These are phyloP conservation scores for Noctua fimbriata DNA, from an alignment of 2,888 invertebrate genomes.

Conservation along the genomic window DNA sequence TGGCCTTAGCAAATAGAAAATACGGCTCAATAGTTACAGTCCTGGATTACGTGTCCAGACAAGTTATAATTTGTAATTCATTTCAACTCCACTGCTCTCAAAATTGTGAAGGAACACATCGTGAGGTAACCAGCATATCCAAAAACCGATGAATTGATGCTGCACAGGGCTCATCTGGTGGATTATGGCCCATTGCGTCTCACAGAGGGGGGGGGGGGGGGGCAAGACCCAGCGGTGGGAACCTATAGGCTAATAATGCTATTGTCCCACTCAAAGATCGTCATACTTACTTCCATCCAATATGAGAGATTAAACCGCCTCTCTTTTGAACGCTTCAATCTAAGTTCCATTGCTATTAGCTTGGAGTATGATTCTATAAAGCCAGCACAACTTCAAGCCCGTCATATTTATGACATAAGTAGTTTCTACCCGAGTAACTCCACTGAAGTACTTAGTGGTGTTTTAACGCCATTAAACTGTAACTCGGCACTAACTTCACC, in stretches of 20 bases:
- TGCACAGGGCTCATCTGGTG: not conserved
- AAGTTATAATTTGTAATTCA: not conserved
- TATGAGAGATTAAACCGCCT: not conserved
- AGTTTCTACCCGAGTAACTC: slow-evolving; percentile 25
- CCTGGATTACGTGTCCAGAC: not conserved
- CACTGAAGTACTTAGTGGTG: slow-evolving; percentile 14
- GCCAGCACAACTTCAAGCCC: not conserved
- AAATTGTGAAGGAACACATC: not conserved
- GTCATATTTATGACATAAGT: slow-evolving; percentile 28
- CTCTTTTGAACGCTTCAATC: not conserved
- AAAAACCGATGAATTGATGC: not conserved
- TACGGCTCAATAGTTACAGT: not conserved
- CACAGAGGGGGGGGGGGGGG: no score
- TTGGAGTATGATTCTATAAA: not conserved
- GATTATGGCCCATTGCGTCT: not conserved
- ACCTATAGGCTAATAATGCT: not conserved
- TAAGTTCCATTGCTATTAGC: not conserved
- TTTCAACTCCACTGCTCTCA: not conserved
- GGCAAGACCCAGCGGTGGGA: not conserved
- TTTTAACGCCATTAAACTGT: slow-evolving; percentile 15
- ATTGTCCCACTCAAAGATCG: not conserved
- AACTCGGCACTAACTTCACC: slow-evolving; percentile 17
- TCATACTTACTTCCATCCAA: not conserved
- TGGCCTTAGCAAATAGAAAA: not conserved
- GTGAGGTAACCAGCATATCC: not conserved